Percentiles rank a stretch among this genome's conserved stretches.
Evolutionary conservation across 2,888 invertebrate species (phyloP).

Genomic region (Homarus gammarus): DNA sequence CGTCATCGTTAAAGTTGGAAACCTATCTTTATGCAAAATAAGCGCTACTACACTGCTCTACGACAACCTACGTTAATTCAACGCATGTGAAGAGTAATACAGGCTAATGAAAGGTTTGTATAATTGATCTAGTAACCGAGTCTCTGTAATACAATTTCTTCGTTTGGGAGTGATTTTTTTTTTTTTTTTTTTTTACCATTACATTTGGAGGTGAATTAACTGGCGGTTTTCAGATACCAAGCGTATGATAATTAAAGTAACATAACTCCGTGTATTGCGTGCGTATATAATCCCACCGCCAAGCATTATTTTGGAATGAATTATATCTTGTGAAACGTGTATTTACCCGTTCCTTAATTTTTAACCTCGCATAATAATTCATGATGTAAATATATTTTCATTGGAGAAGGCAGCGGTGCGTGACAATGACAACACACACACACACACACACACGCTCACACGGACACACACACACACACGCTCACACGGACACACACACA

Average conservation of each 20-base stretch:
- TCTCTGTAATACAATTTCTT: background rate
- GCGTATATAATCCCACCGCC: background rate
- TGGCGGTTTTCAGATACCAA: no score
- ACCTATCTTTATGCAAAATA: background rate
- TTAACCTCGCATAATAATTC: background rate
- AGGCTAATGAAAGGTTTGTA: background rate
- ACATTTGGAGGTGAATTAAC: no score
- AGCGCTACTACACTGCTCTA: background rate
- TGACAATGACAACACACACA: background rate
- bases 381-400: background rate
- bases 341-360: background rate
- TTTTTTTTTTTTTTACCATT: no score
- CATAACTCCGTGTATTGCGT: background rate
- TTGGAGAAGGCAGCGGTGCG: background rate
- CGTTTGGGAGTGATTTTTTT: background rate
- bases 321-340: background rate
- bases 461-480: background rate
- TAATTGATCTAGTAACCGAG: background rate
- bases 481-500: slow-evolving; percentile 1
- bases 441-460: background rate
- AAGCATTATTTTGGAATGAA: background rate
- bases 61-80: background rate
- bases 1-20: background rate
- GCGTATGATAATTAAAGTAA: no score
- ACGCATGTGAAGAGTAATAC: background rate